phyloP scores from a whole-genome alignment of 2,888 invertebrate genomes.

The Trissonchulus sp. region DNA sequence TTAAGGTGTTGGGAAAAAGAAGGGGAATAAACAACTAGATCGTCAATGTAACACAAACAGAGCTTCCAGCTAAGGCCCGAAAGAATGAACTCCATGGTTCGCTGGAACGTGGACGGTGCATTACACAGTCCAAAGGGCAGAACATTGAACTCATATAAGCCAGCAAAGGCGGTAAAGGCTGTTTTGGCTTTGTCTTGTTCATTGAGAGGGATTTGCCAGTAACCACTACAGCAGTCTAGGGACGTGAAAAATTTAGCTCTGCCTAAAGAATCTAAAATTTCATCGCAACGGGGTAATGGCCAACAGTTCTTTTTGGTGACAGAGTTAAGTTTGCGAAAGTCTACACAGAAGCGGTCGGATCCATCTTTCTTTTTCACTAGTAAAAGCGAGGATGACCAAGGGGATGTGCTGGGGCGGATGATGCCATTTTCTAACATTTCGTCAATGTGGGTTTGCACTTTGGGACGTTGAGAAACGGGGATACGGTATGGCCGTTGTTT shows the following conservation, averaged over 20 bases:
- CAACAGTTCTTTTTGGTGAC: slow-evolving; percentile 33
- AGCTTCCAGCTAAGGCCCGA: slow-evolving; percentile 8
- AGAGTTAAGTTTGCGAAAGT: slow-evolving; percentile 38
- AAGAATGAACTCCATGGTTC: not conserved
- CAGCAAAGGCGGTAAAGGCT: not conserved
- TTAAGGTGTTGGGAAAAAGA: not conserved
- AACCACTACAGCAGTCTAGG: no score
- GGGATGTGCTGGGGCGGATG: slow-evolving; percentile 41
- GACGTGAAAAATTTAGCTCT: slow-evolving; percentile 11
- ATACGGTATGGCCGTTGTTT: slow-evolving; percentile 3
- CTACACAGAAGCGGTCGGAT: slow-evolving; percentile 38
- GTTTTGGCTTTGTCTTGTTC: not conserved
- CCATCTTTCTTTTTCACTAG: slow-evolving; percentile 48
- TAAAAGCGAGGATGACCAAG: slow-evolving; percentile 49
- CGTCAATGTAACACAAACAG: slow-evolving; percentile 14
- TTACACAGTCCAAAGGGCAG: slow-evolving; percentile 14
- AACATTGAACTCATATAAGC: slow-evolving; percentile 14
- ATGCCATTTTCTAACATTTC: slow-evolving; percentile 20
- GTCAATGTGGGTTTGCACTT: not conserved
- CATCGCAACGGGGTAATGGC: slow-evolving; percentile 34
- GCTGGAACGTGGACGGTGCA: not conserved
- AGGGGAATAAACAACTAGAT: slow-evolving; percentile 13
- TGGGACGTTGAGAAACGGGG: not conserved
- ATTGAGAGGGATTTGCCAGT: no score
- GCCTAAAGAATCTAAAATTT: slow-evolving; percentile 22